These are phyloP conservation scores for Pholis gunnellus DNA, from an alignment of 2,113 vertebrate species.

Conservation along the genomic window DNA sequence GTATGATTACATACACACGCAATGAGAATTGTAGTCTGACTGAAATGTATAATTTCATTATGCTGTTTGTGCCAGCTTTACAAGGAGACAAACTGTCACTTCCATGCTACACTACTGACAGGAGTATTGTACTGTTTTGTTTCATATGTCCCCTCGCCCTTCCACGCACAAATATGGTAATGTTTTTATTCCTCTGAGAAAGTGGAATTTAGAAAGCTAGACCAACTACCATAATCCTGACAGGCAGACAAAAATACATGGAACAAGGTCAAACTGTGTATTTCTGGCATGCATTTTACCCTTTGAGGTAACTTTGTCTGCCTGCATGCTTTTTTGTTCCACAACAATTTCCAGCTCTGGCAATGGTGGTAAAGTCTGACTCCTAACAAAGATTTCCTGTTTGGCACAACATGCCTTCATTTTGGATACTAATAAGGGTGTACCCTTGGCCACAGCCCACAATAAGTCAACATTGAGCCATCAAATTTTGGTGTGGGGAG, in stretches of 20 bases:
- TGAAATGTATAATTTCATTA: not conserved
- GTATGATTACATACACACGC: not conserved
- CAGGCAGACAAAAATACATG: slow-evolving; percentile 38
- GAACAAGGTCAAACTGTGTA: slow-evolving; percentile 1
- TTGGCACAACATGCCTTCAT: slow-evolving; percentile 57
- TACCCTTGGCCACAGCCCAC: slow-evolving; percentile 64
- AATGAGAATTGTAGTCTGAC: not conserved
- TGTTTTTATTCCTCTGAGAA: not conserved
- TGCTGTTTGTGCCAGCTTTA: not conserved
- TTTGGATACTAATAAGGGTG: slow-evolving; percentile 58
- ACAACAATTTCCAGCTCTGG: slow-evolving; percentile 45
- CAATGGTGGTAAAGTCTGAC: slow-evolving; percentile 37
- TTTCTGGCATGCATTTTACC: slow-evolving; percentile 30
- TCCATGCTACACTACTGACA: not conserved
- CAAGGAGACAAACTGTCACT: not conserved
- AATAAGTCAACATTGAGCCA: slow-evolving; percentile 70
- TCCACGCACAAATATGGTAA: not conserved
- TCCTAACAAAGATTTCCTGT: slow-evolving; percentile 64
- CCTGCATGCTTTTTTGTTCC: slow-evolving; percentile 60
- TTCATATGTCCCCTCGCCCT: not conserved
- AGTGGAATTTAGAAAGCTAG: not conserved
- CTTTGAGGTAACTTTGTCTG: slow-evolving; percentile 40
- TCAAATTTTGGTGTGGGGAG: slow-evolving; percentile 46
- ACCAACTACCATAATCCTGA: not conserved
- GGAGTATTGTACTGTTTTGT: not conserved